Evolutionary conservation across 2,113 vertebrate genomes (phyloP).

Genomic region (Thamnaconus septentrionalis): DNA sequence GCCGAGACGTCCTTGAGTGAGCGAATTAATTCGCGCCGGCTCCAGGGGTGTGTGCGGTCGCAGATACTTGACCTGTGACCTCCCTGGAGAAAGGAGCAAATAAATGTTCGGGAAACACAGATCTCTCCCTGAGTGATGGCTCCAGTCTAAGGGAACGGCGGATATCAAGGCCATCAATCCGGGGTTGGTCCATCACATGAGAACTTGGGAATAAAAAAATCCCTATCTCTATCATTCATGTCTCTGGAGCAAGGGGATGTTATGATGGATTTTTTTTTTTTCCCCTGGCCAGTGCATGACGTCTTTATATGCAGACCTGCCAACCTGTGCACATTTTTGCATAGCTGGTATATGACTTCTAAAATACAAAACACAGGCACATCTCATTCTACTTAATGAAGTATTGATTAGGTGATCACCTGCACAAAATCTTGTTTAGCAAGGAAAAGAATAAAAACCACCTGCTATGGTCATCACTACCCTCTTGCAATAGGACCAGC

Average conservation of each 20-base stretch:
- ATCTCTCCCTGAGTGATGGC: conserved; percentile 26
- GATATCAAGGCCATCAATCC: conserved; percentile 24
- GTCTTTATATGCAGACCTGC: conserved; percentile 2
- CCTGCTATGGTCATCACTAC: too few species aligned
- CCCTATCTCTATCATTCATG: conserved; percentile 2
- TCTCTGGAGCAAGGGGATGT: neutral
- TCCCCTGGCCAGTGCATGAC: neutral
- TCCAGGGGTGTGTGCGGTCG: conserved; percentile 2
- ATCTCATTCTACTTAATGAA: too few species aligned
- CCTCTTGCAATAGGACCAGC: too few species aligned
- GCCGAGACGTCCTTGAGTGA: conserved; percentile 49
- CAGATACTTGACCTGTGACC: conserved; percentile 41
- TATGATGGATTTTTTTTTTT: conserved; percentile 11
- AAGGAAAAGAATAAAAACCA: too few species aligned
- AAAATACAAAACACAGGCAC: too few species aligned
- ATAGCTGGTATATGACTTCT: too few species aligned
- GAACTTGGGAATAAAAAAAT: neutral
- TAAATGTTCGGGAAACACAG: conserved; percentile 27
- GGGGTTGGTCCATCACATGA: conserved; percentile 13
- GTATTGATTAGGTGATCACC: too few species aligned
- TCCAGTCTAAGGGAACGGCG: conserved; percentile 12
- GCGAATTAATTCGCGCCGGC: conserved; percentile 27
- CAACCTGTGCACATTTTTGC: too few species aligned
- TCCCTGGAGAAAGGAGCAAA: conserved; percentile 10
- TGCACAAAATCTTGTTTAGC: too few species aligned